Evolutionary conservation across 2,797 vertebrate species (phyloP), one percentile per base, ranked within the genome.

Genomic region (Spinus pinus): DNA sequence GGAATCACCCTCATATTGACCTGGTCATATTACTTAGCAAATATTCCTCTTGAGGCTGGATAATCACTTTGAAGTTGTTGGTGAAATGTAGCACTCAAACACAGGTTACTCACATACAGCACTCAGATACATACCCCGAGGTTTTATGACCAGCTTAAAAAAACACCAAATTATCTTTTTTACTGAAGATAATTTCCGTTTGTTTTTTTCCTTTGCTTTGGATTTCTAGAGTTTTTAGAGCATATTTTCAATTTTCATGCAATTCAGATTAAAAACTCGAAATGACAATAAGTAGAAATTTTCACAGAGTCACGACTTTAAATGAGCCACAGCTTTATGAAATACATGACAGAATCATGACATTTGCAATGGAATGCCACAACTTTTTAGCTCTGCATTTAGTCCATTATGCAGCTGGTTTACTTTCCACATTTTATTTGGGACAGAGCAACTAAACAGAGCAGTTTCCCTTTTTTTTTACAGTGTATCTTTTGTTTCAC

Each of bases 21-120:
- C 79, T 85, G 65, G 71, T 89, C 70, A 51, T 70, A 83, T 81
- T 78, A 95, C 69, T 82, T 91, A 41, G 79, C 69, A 92, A 92
- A 83, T 89, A 95, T 65, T 94, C 88, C 71, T 95, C 79, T 44
- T 46, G 72, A 86, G 75, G 56, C 31, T 35, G 42, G 39, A 81
- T 78, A 82, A 93, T 87, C 11, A 47, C 74, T 95, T 91, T 81
- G 67, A 91, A 95, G 79, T 57, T 58, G 47, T 65, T 83, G 72
- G 35, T 88, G 75, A 94, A 95, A 94, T 66, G 50, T 4, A 83
- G 61, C 72, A 90, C 80, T 91, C 65, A 80, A 33, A 74, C 46
- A 44, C 19, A 80, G 33, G 56, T 91, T 80, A 64, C 24, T 67
- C 56, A 78, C 75, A 78, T 21, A 61, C 0, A 75, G 15, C 8